A percentile compares a stretch with the other conserved stretches of the same genome.
These are phyloP conservation scores for Chauna torquata DNA, from an alignment of 2,113 vertebrate species.

Conservation along the genomic window DNA sequence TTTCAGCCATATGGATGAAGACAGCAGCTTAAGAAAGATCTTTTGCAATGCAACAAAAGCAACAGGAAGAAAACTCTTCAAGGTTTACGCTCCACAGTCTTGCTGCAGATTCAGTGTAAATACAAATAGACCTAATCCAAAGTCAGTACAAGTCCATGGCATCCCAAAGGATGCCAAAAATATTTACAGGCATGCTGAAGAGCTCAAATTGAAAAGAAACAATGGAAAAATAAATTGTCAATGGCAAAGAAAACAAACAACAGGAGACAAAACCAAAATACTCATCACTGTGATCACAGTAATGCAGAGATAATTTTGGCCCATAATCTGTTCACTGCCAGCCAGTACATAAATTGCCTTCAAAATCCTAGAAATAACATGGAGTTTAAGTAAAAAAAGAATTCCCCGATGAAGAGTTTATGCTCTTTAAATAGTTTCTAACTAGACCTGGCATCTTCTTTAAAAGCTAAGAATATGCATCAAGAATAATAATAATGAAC, in stretches of 20 bases:
- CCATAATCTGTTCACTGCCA: not conserved
- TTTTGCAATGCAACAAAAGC: not conserved
- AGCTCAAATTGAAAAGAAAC: not conserved
- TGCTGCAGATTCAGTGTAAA: not conserved
- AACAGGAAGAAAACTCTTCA: not conserved
- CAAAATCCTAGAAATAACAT: not conserved
- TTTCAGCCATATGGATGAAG: not conserved
- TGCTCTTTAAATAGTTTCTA: not conserved
- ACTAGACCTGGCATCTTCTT: not conserved
- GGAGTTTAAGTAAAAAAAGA: not conserved
- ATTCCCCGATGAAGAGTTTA: not conserved
- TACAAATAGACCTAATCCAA: not conserved
- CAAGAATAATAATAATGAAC: not conserved
- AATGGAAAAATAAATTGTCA: not conserved
- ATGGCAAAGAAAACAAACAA: conserved; percentile 18
- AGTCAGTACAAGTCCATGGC: not conserved
- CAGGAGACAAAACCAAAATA: not conserved
- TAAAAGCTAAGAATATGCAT: not conserved
- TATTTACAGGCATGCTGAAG: not conserved
- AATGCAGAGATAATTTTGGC: not conserved
- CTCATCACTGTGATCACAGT: not conserved
- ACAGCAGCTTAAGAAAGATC: not conserved
- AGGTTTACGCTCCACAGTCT: not conserved
- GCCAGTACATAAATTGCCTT: not conserved
- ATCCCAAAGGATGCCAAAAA: not conserved